Evolutionary conservation across 2,888 invertebrate genomes (phyloP).

Genomic region (Caenorhabditis afra): DNA sequence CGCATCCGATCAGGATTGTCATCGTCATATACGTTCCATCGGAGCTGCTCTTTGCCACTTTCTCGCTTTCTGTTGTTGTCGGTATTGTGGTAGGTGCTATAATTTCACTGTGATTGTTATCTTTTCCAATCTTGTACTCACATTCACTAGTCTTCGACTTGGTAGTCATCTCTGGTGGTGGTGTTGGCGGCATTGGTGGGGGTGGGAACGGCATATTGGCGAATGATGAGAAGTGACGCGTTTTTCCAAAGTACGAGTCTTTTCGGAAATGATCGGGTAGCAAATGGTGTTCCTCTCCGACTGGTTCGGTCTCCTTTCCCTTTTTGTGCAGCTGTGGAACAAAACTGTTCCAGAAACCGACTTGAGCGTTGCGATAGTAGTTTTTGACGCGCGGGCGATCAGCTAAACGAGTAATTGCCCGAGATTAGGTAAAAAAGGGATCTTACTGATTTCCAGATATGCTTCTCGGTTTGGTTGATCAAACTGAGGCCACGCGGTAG

Average conservation of each 20-base stretch:
- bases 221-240: slow-evolving; percentile 74
- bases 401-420: slow-evolving; percentile 61
- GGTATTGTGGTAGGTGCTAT: slow-evolving; percentile 46
- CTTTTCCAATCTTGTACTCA: slow-evolving; percentile 2
- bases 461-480: slow-evolving; percentile 77
- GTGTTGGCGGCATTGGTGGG: slow-evolving; percentile 79
- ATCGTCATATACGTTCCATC: slow-evolving; percentile 67
- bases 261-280: slow-evolving; percentile 63
- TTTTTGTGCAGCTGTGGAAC: slow-evolving; percentile 76
- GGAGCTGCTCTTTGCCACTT: slow-evolving; percentile 50
- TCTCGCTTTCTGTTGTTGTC: slow-evolving; percentile 46
- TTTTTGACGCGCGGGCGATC: slow-evolving; percentile 77
- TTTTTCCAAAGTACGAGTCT: slow-evolving; percentile 77
- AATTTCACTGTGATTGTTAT: neutral
- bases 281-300: slow-evolving; percentile 51
- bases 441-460: slow-evolving; percentile 78
- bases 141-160: slow-evolving; percentile 64
- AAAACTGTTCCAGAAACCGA: slow-evolving; percentile 80
- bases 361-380: slow-evolving; percentile 78
- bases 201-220: slow-evolving; percentile 78
- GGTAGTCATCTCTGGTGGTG: slow-evolving; percentile 67
- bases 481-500: slow-evolving; percentile 79
- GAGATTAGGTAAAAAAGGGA: slow-evolving; percentile 6
- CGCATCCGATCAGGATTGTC: slow-evolving; percentile 76
- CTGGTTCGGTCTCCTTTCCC: slow-evolving; percentile 61